Evolutionary conservation across 2,797 vertebrate genomes (phyloP), one percentile per base, ranked within the genome.

Genomic region (Etheostoma nigrum): DNA sequence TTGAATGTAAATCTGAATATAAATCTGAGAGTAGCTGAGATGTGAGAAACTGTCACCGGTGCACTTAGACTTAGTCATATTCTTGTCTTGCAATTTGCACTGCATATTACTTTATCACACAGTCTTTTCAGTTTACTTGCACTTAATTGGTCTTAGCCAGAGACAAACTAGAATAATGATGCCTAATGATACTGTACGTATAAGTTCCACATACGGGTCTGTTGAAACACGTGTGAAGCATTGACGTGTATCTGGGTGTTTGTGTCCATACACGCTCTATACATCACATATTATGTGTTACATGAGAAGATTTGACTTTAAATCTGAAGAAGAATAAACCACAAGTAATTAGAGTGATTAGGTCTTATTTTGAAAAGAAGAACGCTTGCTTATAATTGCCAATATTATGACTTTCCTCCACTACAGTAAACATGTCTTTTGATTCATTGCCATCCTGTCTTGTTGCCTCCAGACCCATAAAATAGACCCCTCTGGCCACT

Each of bases 401-500:
- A 21, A 5, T 40, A 59, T 76, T 27, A 19, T 2, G 8, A 42
- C 5, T 18, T 58, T 54, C 14, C 8, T 49, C 16, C 15, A 1
- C 7, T 66, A 11, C 36, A 40, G 36, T 25, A 45, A 52, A 42
- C 6, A 16, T 48, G 2, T 47, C 2, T 44, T 67, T 62, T 15
- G 40, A 2, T 54, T 45, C 2, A 59, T 40, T 69, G 6, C 4
- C 25, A 10, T 52, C 19, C 7, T 73, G 62, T 84, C 49, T 73
- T 25, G 2, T 53, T 68, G 1, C 52, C 79, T 62, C 62, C 88
- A 99, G 98, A 88, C 93, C 8, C 96, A 99, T 77, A 94, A 94
- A 4, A 84, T 99, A 78, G 97, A 98, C 65, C 92, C 84, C 6
- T 93, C 93, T 0, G 86, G 94, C 67, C 96, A 99, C 86, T 99